Percentiles rank a stretch among this genome's conserved stretches.
Evolutionary conservation across 2,113 vertebrate genomes (phyloP).

Genomic region (Formicarius rufipectus): DNA sequence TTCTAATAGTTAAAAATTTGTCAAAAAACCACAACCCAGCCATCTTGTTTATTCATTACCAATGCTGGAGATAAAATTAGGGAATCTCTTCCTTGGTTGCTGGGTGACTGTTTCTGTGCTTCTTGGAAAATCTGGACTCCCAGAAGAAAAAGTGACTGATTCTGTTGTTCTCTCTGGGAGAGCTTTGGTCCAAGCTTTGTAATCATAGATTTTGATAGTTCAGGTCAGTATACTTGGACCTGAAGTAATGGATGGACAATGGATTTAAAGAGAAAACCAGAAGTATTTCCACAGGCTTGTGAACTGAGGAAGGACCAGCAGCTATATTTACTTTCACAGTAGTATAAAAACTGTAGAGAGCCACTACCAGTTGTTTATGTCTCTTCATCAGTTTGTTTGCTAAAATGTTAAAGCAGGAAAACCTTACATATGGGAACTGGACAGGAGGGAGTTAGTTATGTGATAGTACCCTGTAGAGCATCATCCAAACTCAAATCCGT

Average conservation of each 20-base stretch:
- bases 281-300: not conserved
- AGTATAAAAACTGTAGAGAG: not conserved
- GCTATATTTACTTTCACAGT: not conserved
- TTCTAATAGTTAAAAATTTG: not conserved
- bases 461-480: not conserved
- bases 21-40: not conserved
- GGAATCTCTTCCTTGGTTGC: not conserved
- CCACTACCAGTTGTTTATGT: accelerated
- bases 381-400: not conserved
- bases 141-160: not conserved
- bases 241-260: not conserved
- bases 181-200: not conserved
- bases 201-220: not conserved
- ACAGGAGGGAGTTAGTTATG: not conserved
- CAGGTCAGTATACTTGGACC: not conserved
- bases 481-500: not conserved
- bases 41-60: not conserved
- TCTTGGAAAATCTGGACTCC: not conserved
- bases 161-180: not conserved
- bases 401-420: not conserved
- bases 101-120: not conserved
- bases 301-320: not conserved
- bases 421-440: not conserved
- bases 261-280: not conserved
- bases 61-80: not conserved